Conservation (phyloP, 2,888 invertebrate genomes). For the Hipparchia sbordonii region DNA sequence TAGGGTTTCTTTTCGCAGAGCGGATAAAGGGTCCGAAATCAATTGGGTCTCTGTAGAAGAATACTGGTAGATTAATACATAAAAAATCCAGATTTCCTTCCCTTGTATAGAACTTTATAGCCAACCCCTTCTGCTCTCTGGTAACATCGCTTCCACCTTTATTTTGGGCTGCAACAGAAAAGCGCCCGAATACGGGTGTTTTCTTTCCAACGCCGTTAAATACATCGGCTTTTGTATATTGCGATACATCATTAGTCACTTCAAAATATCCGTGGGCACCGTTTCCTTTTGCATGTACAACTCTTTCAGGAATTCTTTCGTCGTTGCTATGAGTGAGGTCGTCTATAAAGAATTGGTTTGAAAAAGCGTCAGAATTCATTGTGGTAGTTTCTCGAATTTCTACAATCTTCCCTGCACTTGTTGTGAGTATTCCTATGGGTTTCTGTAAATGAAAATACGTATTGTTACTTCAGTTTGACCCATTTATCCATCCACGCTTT, state of each 20-base stretch:
- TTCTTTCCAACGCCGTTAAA: constrained; percentile 89
- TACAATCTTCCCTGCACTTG: constrained; percentile 90
- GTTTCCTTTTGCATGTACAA: constrained; percentile 96
- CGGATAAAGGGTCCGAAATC: constrained; percentile 93
- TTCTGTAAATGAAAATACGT: constrained; percentile 60
- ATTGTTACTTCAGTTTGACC: background rate
- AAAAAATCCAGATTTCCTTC: constrained; percentile 95
- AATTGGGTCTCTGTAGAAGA: constrained; percentile 92
- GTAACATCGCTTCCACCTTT: constrained; percentile 91
- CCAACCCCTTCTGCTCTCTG: constrained; percentile 93
- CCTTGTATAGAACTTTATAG: constrained; percentile 94
- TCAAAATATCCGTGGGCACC: constrained; percentile 93
- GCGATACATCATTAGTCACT: constrained; percentile 90
- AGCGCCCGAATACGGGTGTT: constrained; percentile 88
- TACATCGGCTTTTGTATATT: constrained; percentile 88
- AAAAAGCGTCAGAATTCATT: constrained; percentile 84
- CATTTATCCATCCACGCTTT: too few relatives aligned
- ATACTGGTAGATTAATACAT: constrained; percentile 93
- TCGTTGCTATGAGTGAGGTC: constrained; percentile 87
- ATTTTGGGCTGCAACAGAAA: constrained; percentile 90
- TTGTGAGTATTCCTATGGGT: constrained; percentile 84
- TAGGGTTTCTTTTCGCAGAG: constrained; percentile 95
- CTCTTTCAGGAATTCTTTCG: constrained; percentile 95
- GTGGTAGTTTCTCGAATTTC: constrained; percentile 87
- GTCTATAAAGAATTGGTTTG: constrained; percentile 47